Base-by-base conservation (phyloP, 2,888 invertebrate species). In the Brassicogethes aeneus region DNA sequence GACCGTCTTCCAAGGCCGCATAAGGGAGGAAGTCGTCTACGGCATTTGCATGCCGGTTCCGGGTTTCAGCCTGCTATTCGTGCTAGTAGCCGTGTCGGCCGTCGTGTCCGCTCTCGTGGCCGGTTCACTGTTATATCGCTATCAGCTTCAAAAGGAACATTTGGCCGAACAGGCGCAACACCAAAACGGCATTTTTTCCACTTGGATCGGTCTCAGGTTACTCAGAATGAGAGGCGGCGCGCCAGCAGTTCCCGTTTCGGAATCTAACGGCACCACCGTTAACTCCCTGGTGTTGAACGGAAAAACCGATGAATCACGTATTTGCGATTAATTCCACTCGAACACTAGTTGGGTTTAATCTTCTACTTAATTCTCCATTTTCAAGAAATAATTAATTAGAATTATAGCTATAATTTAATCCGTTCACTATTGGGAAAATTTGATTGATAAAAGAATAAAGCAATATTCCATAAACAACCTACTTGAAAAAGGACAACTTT, bases 1-100 rank as follows among this genome's bases (percentile, higher is more conserved):
- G 1, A 88, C 89, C 2, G 87, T 90, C 0, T 89, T 89, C 66
- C 88, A 89, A 66, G 89, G 90, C 38, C 76, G 86, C 60, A 90
- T 89, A 59, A 76, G 84, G 36, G 90, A 91, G 64, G 91, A 91
- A 69, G 87, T 88, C 1, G 88, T 92, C 3, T 92, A 92, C 64
- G 91, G 91, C 17, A 88, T 92, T 38, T 92, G 91, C 58, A 80
- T 92, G 75, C 91, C 91, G 0, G 85, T 90, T 15, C 83, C 89
- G 0, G 87, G 89, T 16, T 92, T 92, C 64, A 90, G 90, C 53
- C 82, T 89, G 2, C 74, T 92, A 12, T 92, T 92, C 68, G 86
- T 91, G 38, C 77, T 90, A 10, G 87, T 90, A 1, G 87, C 90
- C 0, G 80, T 89, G 7, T 87, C 89, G 1, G 89, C 91, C 0